These are phyloP conservation scores for Sinosuthora webbiana DNA, from an alignment of 2,113 vertebrate genomes.

Conservation along the genomic window DNA sequence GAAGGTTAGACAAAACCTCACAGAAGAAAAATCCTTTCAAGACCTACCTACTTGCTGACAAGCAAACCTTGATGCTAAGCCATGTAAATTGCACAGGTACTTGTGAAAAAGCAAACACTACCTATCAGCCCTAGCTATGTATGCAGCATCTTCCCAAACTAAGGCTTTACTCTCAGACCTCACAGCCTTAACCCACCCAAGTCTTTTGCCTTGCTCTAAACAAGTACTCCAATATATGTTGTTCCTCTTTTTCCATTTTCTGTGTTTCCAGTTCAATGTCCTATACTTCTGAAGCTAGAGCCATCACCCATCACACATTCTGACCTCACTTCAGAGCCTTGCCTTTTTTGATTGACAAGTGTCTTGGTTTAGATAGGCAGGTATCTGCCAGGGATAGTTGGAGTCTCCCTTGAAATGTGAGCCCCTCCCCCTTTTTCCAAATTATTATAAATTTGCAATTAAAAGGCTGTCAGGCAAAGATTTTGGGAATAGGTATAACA, in stretches of 20 bases:
- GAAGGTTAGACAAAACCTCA: background rate
- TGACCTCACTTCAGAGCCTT: background rate
- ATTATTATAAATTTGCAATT: too few species aligned
- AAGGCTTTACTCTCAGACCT: background rate
- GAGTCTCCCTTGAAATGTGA: too few species aligned
- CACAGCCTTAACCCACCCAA: background rate
- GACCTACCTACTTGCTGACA: background rate
- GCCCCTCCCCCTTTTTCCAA: too few species aligned
- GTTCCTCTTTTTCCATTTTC: background rate
- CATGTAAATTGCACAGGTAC: background rate
- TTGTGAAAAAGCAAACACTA: background rate
- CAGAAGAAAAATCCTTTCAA: background rate
- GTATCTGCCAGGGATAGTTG: too few species aligned
- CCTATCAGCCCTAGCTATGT: background rate
- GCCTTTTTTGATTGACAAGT: background rate
- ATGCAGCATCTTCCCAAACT: background rate
- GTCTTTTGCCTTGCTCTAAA: background rate
- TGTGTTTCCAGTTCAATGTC: background rate
- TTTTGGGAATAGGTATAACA: too few species aligned
- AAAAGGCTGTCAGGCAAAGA: too few species aligned
- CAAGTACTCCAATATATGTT: background rate
- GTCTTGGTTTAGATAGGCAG: too few species aligned
- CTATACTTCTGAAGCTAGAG: background rate
- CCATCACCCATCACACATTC: background rate
- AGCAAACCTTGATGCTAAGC: background rate